These are phyloP conservation scores for Morinoia aosen DNA, from an alignment of 2,888 invertebrate genomes.

Conservation along the genomic window DNA sequence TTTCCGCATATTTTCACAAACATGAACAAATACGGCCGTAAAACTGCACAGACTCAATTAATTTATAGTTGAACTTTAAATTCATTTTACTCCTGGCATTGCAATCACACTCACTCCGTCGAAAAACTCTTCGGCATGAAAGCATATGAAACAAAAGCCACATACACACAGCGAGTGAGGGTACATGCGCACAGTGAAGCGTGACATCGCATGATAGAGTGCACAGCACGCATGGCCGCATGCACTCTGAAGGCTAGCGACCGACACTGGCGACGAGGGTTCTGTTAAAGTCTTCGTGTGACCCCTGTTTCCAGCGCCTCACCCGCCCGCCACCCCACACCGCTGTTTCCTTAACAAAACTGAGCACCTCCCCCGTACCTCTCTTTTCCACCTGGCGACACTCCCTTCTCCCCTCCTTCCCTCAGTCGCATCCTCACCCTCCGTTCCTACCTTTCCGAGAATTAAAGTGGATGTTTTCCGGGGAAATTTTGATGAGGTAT, in stretches of 20 bases:
- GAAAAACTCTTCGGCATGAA: neutral
- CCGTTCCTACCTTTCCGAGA: neutral
- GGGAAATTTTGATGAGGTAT: too few relatives aligned
- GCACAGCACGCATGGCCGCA: neutral
- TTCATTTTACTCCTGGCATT: neutral
- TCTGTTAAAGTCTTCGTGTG: constrained; percentile 36
- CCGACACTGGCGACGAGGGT: neutral
- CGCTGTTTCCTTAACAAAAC: neutral
- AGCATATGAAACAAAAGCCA: neutral
- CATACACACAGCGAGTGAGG: neutral
- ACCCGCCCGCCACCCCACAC: neutral
- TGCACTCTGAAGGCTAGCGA: neutral
- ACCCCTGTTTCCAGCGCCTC: constrained; percentile 22
- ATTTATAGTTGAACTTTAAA: neutral
- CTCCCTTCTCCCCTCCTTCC: too few relatives aligned
- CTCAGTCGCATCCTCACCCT: too few relatives aligned
- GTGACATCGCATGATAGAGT: neutral
- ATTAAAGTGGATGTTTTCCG: neutral
- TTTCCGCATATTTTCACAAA: too few relatives aligned
- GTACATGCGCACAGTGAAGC: neutral
- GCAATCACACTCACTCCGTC: neutral
- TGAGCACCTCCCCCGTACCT: neutral
- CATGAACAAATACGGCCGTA: neutral
- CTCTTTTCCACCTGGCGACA: neutral
- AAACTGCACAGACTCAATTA: neutral